Base-by-base conservation (phyloP, 2,888 invertebrate species). In the Tetragnatha montana region DNA sequence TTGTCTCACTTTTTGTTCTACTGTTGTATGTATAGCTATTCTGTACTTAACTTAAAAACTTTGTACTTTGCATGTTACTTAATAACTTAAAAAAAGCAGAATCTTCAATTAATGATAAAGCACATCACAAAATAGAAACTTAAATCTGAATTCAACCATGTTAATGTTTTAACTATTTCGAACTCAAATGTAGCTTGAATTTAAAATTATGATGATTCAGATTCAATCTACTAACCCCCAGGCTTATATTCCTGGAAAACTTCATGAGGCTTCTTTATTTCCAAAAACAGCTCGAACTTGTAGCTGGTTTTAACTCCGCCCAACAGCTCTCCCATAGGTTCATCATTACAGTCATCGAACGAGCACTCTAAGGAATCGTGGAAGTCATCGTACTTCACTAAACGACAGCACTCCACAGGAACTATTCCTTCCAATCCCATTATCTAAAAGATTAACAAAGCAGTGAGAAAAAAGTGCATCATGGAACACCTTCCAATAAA, bases 361-460 rank as follows among this genome's bases (percentile, higher is more conserved):
- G 96, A 96, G 91, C 95, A 94, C 91, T 96, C 95, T 49, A 97
- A 95, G 12, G 95, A 94, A 91, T 96, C 96, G 89, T 94, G 94
- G 76, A 94, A 93, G 85, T 95, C 95, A 92, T 96, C 95, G 92
- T 96, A 97, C 86, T 95, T 95, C 22, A 97, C 96, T 49, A 97
- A 94, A 7, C 97, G 95, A 92, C 96, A 96, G 91, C 95, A 95
- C 81, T 95, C 95, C 3, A 95, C 92, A 4, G 95, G 95, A 0
- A 95, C 95, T 88, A 95, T 93, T 35, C 94, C 93, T 49, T 95
- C 95, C 69, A 96, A 93, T 91, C 95, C 94, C 84, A 96, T 94
- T 92, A 95, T 94, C 94, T 94, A 92, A 4, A 51, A n/a, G 8
- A 50, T 50, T 35, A 7, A 81, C 1, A 70, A 35, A 70, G 22